These are phyloP conservation scores for Colletes collaris DNA, from an alignment of 2,888 invertebrate species.

Conservation along the genomic window DNA sequence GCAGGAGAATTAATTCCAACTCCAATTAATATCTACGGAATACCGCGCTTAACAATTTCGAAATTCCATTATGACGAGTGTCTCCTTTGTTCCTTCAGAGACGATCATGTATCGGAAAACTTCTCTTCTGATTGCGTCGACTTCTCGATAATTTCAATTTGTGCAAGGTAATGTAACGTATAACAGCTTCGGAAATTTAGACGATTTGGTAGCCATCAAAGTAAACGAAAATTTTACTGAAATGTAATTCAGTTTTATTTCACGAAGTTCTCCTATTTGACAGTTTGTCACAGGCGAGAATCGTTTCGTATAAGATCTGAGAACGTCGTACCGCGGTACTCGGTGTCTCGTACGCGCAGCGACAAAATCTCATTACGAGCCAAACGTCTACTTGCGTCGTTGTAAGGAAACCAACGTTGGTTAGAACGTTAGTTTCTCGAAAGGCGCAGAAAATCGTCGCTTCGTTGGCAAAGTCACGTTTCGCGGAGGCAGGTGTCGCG, in stretches of 20 bases:
- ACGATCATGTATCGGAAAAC: conserved; percentile 27
- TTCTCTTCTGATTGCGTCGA: not conserved
- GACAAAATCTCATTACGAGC: too few relatives aligned
- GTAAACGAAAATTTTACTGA: too few relatives aligned
- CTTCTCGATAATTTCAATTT: not conserved
- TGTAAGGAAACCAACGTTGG: not conserved
- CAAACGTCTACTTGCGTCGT: too few relatives aligned
- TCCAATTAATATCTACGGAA: conserved; percentile 71
- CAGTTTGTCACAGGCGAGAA: too few relatives aligned
- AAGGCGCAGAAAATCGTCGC: not conserved
- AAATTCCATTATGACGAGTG: conserved; percentile 50
- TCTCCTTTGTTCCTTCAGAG: conserved; percentile 45
- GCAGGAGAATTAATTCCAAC: conserved; percentile 69
- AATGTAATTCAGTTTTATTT: too few relatives aligned
- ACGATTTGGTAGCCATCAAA: too few relatives aligned
- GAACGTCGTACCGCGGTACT: too few relatives aligned
- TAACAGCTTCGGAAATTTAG: too few relatives aligned
- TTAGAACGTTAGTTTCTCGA: conserved; percentile 7
- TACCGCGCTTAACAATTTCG: conserved; percentile 62
- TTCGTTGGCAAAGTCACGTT: conserved; percentile 34
- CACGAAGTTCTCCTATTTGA: too few relatives aligned
- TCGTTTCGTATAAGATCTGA: too few relatives aligned
- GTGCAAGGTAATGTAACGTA: not conserved
- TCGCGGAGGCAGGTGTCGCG: not conserved
- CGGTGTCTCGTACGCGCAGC: too few relatives aligned